Evolutionary conservation across 2,797 vertebrate species (phyloP), one percentile per base, ranked within the genome.

Genomic region (Aldrovandia affinis): DNA sequence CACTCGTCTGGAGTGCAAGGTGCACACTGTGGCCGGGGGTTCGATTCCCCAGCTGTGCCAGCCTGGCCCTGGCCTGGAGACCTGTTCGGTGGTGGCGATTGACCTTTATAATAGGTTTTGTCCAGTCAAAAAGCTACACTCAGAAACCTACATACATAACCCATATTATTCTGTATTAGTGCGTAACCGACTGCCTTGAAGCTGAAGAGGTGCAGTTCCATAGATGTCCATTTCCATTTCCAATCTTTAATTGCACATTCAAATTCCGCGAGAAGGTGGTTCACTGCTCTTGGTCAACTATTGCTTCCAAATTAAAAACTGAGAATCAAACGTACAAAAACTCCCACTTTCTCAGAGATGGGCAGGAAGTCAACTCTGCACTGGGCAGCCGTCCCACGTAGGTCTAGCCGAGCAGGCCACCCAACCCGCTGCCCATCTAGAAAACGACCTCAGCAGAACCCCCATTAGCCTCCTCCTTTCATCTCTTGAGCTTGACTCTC

Each of bases 381-480:
- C 50, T 54, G 18, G 33, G 28, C 10, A n/a, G 44, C 20, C 47
- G 50, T n/a, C 28, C 10, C 52, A 36, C 12, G 70, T 18, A 10
- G 63, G 47, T n/a, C 8, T n/a, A 52, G 75, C 55, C 59, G 55
- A 82, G 30, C 22, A 18, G 77, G 47, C 59, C 6, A 25, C n/a
- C n/a, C 63, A 39, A 59, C 39, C 14, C 2, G 39, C 83, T 42
- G 50, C 15, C 79, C 80, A 61, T 54, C 80, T 77, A 20, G 22
- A 81, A 75, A 50, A 65, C 25, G 65, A 81, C 80, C 80, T 22
- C 28, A 39, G 52, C 59, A 80, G 52, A 75, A 47, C 39, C n/a
- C 59, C 54, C 84, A 85, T 81, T 85, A 75, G 50, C 80, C 54
- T 47, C 12, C 54, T 50, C n/a, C 47, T 81, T 77, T 61, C 68